phyloP scores from a whole-genome alignment of 2,888 invertebrate species.

The Poecilus cupreus region DNA sequence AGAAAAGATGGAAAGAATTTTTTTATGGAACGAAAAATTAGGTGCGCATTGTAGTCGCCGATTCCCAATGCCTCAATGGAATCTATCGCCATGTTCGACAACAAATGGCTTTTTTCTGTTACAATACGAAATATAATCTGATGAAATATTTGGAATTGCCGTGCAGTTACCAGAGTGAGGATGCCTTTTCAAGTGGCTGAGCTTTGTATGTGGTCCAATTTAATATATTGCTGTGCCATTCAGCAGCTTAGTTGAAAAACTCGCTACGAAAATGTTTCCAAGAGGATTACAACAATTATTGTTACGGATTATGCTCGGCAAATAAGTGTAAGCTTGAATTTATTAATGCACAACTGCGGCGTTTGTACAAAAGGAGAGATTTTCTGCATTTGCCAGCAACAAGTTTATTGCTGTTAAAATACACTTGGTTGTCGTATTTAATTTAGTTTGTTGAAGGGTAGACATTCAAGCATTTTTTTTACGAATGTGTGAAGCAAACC shows the following conservation, averaged over 20 bases:
- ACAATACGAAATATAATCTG: conserved; percentile 52
- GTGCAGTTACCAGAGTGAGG: neutral
- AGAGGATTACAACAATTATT: conserved; percentile 41
- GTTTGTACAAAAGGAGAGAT: neutral
- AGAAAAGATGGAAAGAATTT: conserved; percentile 39
- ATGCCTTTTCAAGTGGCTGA: conserved; percentile 48
- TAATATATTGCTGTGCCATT: conserved; percentile 29
- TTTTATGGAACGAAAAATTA: conserved; percentile 53
- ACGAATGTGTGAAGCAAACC: too few relatives aligned
- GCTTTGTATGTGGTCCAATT: conserved; percentile 10
- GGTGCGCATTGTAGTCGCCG: conserved; percentile 26
- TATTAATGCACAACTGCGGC: neutral
- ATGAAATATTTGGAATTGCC: conserved; percentile 51
- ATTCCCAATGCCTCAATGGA: neutral
- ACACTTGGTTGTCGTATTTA: too few relatives aligned
- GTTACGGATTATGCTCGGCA: conserved; percentile 22
- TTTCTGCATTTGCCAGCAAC: conserved; percentile 1
- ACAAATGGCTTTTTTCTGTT: conserved; percentile 44
- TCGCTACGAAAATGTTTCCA: conserved; percentile 8
- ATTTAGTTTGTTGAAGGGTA: too few relatives aligned
- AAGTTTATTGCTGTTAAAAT: neutral
- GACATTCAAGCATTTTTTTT: too few relatives aligned
- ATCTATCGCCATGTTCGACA: conserved; percentile 13
- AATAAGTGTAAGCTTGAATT: conserved; percentile 21
- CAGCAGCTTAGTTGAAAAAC: conserved; percentile 13